phyloP scores from a whole-genome alignment of 2,888 invertebrate species.

The Thereva nobilitata region DNA sequence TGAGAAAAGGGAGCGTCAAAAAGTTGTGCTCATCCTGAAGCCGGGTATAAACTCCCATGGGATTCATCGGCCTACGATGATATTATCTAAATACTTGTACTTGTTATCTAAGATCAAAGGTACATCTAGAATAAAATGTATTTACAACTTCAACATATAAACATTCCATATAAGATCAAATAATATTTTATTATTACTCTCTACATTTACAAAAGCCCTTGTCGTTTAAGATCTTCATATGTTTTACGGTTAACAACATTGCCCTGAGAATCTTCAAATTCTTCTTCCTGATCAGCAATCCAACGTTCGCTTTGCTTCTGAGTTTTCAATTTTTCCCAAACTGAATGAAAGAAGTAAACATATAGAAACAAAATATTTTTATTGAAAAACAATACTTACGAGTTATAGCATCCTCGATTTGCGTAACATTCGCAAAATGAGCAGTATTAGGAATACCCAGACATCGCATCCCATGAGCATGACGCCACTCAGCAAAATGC shows the following conservation, averaged over 20 bases:
- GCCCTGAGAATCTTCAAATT: slow-evolving; percentile 97
- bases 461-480: slow-evolving; percentile 95
- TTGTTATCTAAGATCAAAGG: too few relatives aligned
- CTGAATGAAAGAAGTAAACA: slow-evolving; percentile 59
- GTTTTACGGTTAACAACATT: slow-evolving; percentile 99
- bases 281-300: slow-evolving; percentile 96
- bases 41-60: too few relatives aligned
- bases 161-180: neutral
- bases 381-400: slow-evolving; percentile 63
- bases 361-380: neutral
- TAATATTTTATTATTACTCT: neutral
- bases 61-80: too few relatives aligned
- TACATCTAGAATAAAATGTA: too few relatives aligned
- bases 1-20: too few relatives aligned
- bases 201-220: slow-evolving; percentile 81
- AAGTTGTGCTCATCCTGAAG: too few relatives aligned
- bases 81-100: too few relatives aligned
- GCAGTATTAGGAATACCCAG: slow-evolving; percentile 99
- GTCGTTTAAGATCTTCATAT: slow-evolving; percentile 96
- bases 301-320: slow-evolving; percentile 95
- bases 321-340: slow-evolving; percentile 97
- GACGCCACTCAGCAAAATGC: slow-evolving; percentile 94
- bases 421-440: slow-evolving; percentile 99
- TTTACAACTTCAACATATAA: neutral
- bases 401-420: slow-evolving; percentile 96